Base-by-base conservation (phyloP, 1,140 invertebrate genomes). In the Brachionus rotundiformis region DNA sequence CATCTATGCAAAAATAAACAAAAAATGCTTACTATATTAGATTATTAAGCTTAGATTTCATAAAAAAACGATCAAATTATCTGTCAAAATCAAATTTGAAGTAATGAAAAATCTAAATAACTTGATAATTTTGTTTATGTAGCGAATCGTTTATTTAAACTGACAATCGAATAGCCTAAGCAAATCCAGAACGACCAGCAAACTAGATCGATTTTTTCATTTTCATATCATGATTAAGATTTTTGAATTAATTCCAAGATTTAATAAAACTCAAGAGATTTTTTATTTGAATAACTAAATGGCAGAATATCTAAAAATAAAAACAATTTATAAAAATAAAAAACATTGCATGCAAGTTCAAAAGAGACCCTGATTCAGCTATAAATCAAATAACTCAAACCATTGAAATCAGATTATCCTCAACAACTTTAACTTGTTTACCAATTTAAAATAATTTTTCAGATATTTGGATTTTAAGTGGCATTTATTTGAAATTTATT, bases 101-200 rank as follows among this genome's bases (percentile, higher is more conserved):
- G 47, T 54, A 54, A 54, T 54, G 19, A 54, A 54, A 54, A 54
- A 54, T 54, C 47, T 54, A 54, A 54, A 54, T 54, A 54, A 54
- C 23, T 54, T 54, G 47, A 54, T 54, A 54, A 54, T 54, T 54
- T 54, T 54, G 47, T 54, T 54, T 54, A 54, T 54, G 47, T 16
- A 19, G 19, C 16, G 47, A 54, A 54, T 54, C 47, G 47, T 54
- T 54, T 54, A 29, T 29, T 63, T 29, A 31, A 63, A 63, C 61
- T 63, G 61, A 63, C 61, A 63, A 33, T 63, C 29, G 61, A 63
- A 29, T 63, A 63, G 61, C 61, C 61, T 33, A n/a, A 29, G 29
- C 61, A 63, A 63, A n/a, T 13, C 25, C 61, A 63, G 29, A 29
- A 63, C n/a, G 61, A 63, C 47, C 47, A 54, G 8, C 47, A 39